Evolutionary conservation across 2,888 invertebrate genomes (phyloP).

Genomic region (Eristalinus aeneus): DNA sequence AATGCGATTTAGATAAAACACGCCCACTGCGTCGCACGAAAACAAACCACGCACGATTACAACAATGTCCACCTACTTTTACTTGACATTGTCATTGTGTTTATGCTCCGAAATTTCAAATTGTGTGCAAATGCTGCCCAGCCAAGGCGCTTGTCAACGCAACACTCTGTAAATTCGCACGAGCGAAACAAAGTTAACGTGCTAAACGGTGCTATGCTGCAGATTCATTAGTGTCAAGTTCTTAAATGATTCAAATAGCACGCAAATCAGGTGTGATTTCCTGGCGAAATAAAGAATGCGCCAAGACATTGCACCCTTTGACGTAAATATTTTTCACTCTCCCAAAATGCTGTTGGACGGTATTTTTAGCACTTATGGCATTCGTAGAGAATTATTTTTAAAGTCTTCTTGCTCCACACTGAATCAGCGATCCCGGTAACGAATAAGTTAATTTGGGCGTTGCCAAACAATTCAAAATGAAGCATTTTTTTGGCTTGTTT

Average conservation of each 20-base stretch:
- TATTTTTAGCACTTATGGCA: conserved; percentile 12
- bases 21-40: background rate
- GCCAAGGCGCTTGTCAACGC: background rate
- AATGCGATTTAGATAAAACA: background rate
- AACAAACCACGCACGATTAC: background rate
- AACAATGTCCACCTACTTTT: background rate
- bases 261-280: conserved; percentile 36
- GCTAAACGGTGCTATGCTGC: background rate
- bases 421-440: conserved; percentile 11
- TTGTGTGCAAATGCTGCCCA: background rate
- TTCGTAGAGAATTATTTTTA: conserved; percentile 24
- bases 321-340: background rate
- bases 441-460: conserved; percentile 2
- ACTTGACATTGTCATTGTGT: background rate
- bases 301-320: conserved; percentile 37
- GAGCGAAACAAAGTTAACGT: background rate
- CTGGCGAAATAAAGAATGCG: background rate
- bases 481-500: background rate
- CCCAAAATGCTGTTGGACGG: background rate
- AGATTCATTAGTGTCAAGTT: background rate
- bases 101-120: background rate
- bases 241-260: background rate
- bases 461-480: background rate
- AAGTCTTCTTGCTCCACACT: background rate
- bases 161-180: background rate